phyloP scores from a whole-genome alignment of 2,797 vertebrate species.

The Darevskia nairensis region DNA sequence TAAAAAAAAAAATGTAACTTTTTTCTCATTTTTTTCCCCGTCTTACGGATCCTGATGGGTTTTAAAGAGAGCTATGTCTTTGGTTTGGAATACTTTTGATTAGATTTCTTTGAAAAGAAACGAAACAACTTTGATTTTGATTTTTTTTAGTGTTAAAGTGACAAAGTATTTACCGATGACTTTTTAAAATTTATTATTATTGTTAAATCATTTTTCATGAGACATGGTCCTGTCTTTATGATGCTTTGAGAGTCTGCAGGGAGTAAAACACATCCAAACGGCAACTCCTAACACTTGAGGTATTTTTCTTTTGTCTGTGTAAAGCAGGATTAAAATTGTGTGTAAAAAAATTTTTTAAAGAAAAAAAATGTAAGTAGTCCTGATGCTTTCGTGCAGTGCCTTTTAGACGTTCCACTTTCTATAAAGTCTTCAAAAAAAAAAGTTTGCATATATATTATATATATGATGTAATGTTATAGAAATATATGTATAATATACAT shows the following conservation, averaged over 20 bases:
- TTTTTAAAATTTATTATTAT: slow-evolving; percentile 6
- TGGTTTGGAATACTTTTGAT: slow-evolving; percentile 42
- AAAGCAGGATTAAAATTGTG: slow-evolving; percentile 59
- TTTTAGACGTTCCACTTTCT: slow-evolving; percentile 80
- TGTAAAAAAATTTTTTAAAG: slow-evolving; percentile 53
- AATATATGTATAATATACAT: slow-evolving; percentile 86
- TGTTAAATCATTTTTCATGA: slow-evolving; percentile 13
- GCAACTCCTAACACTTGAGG: slow-evolving; percentile 43
- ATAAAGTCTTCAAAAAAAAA: slow-evolving; percentile 78
- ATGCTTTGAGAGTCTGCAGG: slow-evolving; percentile 67
- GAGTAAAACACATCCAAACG: slow-evolving; percentile 52
- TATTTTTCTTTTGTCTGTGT: slow-evolving; percentile 31
- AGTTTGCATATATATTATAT: slow-evolving; percentile 83
- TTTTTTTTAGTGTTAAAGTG: slow-evolving; percentile 58
- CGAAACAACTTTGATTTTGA: not conserved
- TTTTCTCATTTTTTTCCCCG: not conserved
- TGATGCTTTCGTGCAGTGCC: slow-evolving; percentile 80
- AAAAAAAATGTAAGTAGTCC: slow-evolving; percentile 68
- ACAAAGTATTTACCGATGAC: slow-evolving; percentile 48
- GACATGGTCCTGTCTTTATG: slow-evolving; percentile 58
- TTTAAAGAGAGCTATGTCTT: slow-evolving; percentile 25
- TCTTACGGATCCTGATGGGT: slow-evolving; percentile 46
- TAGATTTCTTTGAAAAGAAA: slow-evolving; percentile 6
- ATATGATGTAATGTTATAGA: slow-evolving; percentile 84
- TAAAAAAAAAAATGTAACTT: not conserved